Evolutionary conservation across 2,888 invertebrate genomes (phyloP).

Genomic region (Axea sp.): DNA sequence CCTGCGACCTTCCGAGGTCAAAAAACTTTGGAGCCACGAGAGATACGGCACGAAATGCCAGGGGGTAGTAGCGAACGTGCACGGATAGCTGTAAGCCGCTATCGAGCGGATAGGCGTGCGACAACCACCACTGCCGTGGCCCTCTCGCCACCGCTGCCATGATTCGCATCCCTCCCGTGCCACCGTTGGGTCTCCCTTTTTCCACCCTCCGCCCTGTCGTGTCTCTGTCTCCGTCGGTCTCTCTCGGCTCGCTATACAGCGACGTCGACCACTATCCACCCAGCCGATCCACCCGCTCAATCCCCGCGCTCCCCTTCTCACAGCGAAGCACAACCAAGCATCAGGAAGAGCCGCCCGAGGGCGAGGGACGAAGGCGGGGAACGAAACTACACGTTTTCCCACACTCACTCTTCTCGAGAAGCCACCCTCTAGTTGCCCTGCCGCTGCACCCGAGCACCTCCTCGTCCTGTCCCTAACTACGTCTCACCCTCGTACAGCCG

Average conservation of each 20-base stretch:
- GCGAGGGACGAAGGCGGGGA: slow-evolving; percentile 52
- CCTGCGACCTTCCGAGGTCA: slow-evolving; percentile 63
- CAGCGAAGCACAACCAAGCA: slow-evolving; percentile 57
- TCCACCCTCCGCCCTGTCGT: slow-evolving; percentile 64
- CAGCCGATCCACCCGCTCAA: slow-evolving; percentile 50
- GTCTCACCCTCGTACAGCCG: slow-evolving; percentile 65
- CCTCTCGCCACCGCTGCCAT: slow-evolving; percentile 64
- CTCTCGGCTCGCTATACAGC: slow-evolving; percentile 23
- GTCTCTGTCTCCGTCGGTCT: slow-evolving; percentile 38
- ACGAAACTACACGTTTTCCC: slow-evolving; percentile 73
- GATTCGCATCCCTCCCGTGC: slow-evolving; percentile 60
- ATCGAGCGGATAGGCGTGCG: slow-evolving; percentile 78
- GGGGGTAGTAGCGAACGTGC: slow-evolving; percentile 71
- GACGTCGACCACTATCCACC: slow-evolving; percentile 58
- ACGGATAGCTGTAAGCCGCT: slow-evolving; percentile 76
- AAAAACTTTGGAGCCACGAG: slow-evolving; percentile 60
- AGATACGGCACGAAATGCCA: slow-evolving; percentile 65
- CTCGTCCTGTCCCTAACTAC: slow-evolving; percentile 62
- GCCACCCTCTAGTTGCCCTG: slow-evolving; percentile 53
- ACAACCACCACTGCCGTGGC: slow-evolving; percentile 67
- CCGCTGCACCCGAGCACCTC: slow-evolving; percentile 35
- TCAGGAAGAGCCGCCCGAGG: slow-evolving; percentile 59
- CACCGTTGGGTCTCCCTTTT: slow-evolving; percentile 62
- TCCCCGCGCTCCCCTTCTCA: slow-evolving; percentile 54
- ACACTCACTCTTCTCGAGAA: slow-evolving; percentile 67